A percentile compares a stretch with the other conserved stretches of the same genome.
Evolutionary conservation across 2,888 invertebrate species (phyloP).

Genomic region (Minunthozetes semirufus): DNA sequence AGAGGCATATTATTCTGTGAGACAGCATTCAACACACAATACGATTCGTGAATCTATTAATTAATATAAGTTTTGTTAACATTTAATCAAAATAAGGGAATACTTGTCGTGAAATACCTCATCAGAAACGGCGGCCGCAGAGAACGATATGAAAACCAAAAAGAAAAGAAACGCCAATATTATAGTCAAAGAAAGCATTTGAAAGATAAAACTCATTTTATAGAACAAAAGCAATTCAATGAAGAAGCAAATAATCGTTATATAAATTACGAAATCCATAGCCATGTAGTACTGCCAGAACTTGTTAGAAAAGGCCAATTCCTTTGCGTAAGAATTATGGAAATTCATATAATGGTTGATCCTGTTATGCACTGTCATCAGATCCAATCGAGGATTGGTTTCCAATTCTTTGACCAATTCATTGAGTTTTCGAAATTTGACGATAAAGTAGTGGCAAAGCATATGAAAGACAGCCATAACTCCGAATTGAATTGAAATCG

Average conservation of each 20-base stretch:
- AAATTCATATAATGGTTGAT: neutral
- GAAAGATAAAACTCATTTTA: neutral
- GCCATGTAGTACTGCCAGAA: slow-evolving; percentile 7
- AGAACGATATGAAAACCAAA: neutral
- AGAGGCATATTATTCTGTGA: slow-evolving; percentile 14
- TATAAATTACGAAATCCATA: neutral
- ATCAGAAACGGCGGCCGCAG: neutral
- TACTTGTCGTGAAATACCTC: neutral
- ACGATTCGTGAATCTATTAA: slow-evolving; percentile 9
- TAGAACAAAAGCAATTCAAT: neutral
- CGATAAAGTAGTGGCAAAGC: slow-evolving; percentile 20
- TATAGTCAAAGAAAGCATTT: neutral
- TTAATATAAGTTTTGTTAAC: neutral
- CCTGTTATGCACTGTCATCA: neutral
- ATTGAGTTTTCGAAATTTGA: slow-evolving; percentile 10
- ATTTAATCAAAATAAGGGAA: neutral
- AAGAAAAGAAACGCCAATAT: neutral
- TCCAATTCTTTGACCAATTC: neutral
- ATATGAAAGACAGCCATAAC: slow-evolving; percentile 18
- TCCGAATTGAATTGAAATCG: neutral
- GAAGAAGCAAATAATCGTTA: neutral
- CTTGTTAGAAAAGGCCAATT: neutral
- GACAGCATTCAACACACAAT: neutral
- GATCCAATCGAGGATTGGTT: neutral
- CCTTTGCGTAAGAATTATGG: neutral